These are phyloP conservation scores for Calyptommatus sinebrachiatus DNA, from an alignment of 2,113 vertebrate genomes.

Conservation along the genomic window DNA sequence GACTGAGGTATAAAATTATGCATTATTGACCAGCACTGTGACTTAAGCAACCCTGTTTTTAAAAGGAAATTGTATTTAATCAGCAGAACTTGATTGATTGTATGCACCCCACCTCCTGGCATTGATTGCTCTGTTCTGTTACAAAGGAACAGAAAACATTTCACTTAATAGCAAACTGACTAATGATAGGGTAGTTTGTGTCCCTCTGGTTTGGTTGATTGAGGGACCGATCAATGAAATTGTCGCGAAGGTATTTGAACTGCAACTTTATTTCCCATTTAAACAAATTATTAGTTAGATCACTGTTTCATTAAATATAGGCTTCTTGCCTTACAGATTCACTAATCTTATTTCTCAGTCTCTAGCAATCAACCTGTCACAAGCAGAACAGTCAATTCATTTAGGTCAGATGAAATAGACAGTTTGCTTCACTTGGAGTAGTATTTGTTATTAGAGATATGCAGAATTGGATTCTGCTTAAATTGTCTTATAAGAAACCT, in stretches of 20 bases:
- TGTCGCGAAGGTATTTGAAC: slow-evolving; percentile 67
- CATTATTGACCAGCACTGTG: slow-evolving; percentile 34
- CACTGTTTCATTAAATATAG: background rate
- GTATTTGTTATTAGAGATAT: no score
- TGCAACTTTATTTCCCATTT: slow-evolving; percentile 41
- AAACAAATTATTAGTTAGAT: slow-evolving; percentile 35
- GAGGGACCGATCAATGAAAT: slow-evolving; percentile 63
- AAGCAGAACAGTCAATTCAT: no score
- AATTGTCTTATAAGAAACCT: no score
- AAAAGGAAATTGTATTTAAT: slow-evolving; percentile 61
- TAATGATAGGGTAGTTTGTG: slow-evolving; percentile 65
- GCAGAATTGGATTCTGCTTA: no score
- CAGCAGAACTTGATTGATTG: slow-evolving; percentile 73
- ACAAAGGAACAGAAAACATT: slow-evolving; percentile 63
- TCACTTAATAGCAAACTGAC: slow-evolving; percentile 60
- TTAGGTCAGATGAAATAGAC: no score
- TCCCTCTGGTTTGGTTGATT: slow-evolving; percentile 75
- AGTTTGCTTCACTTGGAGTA: no score
- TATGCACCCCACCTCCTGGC: slow-evolving; percentile 71
- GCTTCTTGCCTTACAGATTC: slow-evolving; percentile 3
- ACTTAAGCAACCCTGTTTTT: slow-evolving; percentile 53
- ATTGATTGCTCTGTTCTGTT: slow-evolving; percentile 66
- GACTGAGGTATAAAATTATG: slow-evolving; percentile 31
- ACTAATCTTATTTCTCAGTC: background rate
- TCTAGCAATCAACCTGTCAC: background rate